Conservation (phyloP, 1,140 invertebrate genomes). For the Brachionus asplanchnoidis region DNA sequence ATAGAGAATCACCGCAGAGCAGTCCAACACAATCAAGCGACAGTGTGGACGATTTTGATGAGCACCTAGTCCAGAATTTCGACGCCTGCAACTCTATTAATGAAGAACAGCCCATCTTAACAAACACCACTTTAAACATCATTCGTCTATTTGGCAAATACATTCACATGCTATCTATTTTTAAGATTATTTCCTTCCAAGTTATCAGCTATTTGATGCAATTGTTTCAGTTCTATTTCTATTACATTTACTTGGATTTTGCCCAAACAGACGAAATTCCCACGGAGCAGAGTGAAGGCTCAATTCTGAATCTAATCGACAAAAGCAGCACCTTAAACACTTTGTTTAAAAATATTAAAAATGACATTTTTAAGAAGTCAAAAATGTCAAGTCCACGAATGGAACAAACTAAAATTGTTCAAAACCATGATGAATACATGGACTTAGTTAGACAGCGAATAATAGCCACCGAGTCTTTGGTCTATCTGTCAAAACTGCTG, state of each 20-base stretch:
- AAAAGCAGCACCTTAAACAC: neutral
- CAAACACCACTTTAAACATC: slow-evolving; percentile 87
- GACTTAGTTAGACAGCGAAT: slow-evolving; percentile 65
- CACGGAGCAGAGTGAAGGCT: neutral
- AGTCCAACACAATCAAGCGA: no score
- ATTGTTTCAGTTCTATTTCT: slow-evolving; percentile 32
- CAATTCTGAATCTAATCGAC: neutral
- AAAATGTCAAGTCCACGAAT: neutral
- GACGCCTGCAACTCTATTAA: neutral
- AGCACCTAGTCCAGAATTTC: neutral
- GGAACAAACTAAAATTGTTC: neutral
- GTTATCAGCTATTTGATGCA: slow-evolving; percentile 19
- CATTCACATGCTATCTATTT: slow-evolving; percentile 5
- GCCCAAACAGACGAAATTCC: neutral
- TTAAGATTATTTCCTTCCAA: slow-evolving; percentile 20
- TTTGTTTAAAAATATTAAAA: slow-evolving; percentile 18
- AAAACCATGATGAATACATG: neutral
- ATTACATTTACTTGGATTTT: slow-evolving; percentile 18
- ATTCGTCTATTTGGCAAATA: slow-evolving; percentile 79
- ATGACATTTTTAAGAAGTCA: slow-evolving; percentile 10
- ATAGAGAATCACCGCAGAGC: neutral
- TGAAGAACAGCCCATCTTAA: slow-evolving; percentile 63
- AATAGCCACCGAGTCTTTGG: slow-evolving; percentile 76
- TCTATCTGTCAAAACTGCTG: slow-evolving; percentile 72
- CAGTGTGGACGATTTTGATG: neutral